A percentile compares a stretch with the other conserved stretches of the same genome.
phyloP scores from a whole-genome alignment of 2,113 vertebrate species.

The Scomber japonicus region DNA sequence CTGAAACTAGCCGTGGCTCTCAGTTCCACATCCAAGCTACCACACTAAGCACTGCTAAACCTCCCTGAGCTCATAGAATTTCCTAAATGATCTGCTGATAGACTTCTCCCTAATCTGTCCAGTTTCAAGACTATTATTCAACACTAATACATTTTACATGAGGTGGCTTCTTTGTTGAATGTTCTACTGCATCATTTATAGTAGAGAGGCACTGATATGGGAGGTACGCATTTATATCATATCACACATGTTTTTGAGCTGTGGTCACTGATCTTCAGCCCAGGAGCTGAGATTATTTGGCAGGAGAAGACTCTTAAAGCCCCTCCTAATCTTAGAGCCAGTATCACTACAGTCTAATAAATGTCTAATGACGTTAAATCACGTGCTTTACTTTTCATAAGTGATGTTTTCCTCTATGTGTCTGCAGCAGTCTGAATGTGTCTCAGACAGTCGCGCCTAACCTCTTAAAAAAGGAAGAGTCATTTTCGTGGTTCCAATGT shows the following conservation, averaged over 20 bases:
- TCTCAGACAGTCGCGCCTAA: background rate
- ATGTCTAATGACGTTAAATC: conserved; percentile 13
- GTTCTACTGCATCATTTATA: background rate
- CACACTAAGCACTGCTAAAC: conserved; percentile 58
- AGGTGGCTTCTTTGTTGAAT: background rate
- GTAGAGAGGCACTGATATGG: too few species aligned
- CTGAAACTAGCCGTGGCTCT: conserved; percentile 45
- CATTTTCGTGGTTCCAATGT: background rate
- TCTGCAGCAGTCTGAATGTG: conserved; percentile 2
- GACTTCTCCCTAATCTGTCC: conserved; percentile 26
- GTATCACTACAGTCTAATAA: background rate
- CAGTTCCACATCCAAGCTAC: conserved; percentile 55
- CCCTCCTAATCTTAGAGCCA: background rate
- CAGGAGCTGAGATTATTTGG: background rate
- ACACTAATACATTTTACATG: background rate
- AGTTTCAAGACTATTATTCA: conserved; percentile 17
- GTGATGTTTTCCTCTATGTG: conserved; percentile 33
- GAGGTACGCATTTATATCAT: background rate
- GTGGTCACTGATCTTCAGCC: background rate
- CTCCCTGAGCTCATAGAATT: conserved; percentile 53
- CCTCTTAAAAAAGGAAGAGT: background rate
- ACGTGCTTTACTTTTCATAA: conserved; percentile 9
- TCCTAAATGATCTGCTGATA: conserved; percentile 17
- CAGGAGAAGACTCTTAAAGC: background rate
- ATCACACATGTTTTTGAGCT: background rate